A percentile compares a stretch with the other conserved stretches of the same genome.
Evolutionary conservation across 1,140 invertebrate species (phyloP).

Genomic region (Nomia melanderi): DNA sequence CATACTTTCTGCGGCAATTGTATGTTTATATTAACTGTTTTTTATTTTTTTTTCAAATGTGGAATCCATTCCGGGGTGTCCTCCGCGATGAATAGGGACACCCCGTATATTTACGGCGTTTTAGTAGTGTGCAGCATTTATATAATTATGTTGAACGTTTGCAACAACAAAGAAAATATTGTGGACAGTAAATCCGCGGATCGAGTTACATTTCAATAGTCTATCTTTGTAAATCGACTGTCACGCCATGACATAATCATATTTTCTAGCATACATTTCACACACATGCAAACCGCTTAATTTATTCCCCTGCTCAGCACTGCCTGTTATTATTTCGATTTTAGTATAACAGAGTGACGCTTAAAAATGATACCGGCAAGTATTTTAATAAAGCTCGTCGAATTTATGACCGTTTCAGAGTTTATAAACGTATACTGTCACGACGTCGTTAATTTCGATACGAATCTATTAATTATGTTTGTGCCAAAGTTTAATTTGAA

Average conservation of each 20-base stretch:
- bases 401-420: background rate
- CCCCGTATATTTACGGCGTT: too few relatives aligned
- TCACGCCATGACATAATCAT: conserved; percentile 35
- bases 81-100: too few relatives aligned
- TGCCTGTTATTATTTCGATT: conserved; percentile 1
- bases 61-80: too few relatives aligned
- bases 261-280: conserved; percentile 23
- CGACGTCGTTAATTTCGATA: background rate
- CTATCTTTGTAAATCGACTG: background rate
- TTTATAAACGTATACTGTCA: background rate
- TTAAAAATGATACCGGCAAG: conserved; percentile 4
- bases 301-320: conserved; percentile 24
- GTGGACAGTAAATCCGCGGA: too few relatives aligned
- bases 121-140: too few relatives aligned
- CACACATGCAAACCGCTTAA: conserved; percentile 10
- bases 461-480: background rate
- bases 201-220: too few relatives aligned
- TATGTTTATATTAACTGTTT: too few relatives aligned
- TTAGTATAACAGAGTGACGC: background rate
- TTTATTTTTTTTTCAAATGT: too few relatives aligned
- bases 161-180: too few relatives aligned
- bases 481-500: too few relatives aligned
- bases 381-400: conserved; percentile 27
- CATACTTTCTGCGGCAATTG: too few relatives aligned
- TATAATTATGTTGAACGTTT: too few relatives aligned